Evolutionary conservation across 92 coral and sea anemone species (phyloP).

Genomic region (Plumapathes pennacea): DNA sequence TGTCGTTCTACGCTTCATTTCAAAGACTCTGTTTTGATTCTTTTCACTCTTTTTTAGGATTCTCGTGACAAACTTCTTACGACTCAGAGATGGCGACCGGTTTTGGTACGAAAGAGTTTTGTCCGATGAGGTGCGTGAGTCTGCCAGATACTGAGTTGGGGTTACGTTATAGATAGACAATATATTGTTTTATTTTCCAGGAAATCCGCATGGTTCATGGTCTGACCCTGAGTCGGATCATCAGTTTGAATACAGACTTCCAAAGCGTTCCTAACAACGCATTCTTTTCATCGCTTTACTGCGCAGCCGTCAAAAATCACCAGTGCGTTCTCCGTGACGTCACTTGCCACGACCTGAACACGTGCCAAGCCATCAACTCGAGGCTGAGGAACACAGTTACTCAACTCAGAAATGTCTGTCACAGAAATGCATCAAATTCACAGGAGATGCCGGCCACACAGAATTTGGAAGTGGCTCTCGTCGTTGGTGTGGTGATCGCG

Average conservation of each 20-base stretch:
- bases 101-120: constrained; percentile 76
- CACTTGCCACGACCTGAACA: too few relatives aligned
- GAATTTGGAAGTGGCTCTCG: too few relatives aligned
- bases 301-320: constrained; percentile 42
- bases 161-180: too few relatives aligned
- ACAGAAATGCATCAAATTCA: too few relatives aligned
- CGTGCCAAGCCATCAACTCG: too few relatives aligned
- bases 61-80: constrained; percentile 50
- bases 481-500: background rate
- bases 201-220: constrained; percentile 49
- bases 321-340: constrained; percentile 31
- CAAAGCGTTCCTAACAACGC: constrained; percentile 50
- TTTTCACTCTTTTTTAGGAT: constrained; percentile 44
- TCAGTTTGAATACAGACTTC: constrained; percentile 61
- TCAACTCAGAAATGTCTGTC: too few relatives aligned
- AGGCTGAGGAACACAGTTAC: too few relatives aligned
- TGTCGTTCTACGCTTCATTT: too few relatives aligned
- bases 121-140: constrained; percentile 48
- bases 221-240: constrained; percentile 50
- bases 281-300: constrained; percentile 59
- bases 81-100: constrained; percentile 84
- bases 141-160: too few relatives aligned
- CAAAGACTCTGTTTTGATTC: background rate
- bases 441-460: too few relatives aligned
- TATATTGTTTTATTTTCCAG: constrained; percentile 12